Conservation (phyloP, 2,113 vertebrate genomes). For the Alethe castanea region DNA sequence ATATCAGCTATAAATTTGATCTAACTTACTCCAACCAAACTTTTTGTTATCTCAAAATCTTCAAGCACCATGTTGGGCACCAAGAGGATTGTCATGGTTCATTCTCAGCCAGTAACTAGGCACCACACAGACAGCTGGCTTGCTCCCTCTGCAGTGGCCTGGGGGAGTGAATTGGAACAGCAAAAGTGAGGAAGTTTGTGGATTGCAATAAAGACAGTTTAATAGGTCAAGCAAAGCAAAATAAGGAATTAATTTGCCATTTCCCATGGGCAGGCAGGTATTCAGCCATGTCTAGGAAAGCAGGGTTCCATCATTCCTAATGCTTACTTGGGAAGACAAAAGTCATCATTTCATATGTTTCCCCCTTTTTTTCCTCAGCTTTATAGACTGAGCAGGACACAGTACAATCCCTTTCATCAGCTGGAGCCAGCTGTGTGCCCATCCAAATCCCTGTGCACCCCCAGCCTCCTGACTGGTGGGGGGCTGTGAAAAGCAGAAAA, state of each 20-base stretch:
- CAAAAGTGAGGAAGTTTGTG: background rate
- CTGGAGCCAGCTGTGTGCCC: background rate
- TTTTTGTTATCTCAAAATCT: background rate
- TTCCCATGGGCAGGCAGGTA: background rate
- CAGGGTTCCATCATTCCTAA: background rate
- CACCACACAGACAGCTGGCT: background rate
- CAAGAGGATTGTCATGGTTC: background rate
- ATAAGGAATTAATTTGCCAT: background rate
- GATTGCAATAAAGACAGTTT: background rate
- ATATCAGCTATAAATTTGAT: background rate
- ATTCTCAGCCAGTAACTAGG: background rate
- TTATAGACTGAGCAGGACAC: background rate
- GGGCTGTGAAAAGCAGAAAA: background rate
- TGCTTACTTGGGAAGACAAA: background rate
- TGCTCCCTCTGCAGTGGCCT: background rate
- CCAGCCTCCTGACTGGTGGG: background rate
- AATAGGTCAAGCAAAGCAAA: background rate
- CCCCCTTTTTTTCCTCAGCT: background rate
- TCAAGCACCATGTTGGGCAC: background rate
- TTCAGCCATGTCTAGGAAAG: background rate
- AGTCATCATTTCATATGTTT: background rate
- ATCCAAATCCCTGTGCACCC: background rate
- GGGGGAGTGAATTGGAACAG: background rate
- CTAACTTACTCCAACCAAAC: background rate
- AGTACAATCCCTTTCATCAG: fast-evolving